phyloP scores from a whole-genome alignment of 2,888 invertebrate species.

The Galeruca laticollis region DNA sequence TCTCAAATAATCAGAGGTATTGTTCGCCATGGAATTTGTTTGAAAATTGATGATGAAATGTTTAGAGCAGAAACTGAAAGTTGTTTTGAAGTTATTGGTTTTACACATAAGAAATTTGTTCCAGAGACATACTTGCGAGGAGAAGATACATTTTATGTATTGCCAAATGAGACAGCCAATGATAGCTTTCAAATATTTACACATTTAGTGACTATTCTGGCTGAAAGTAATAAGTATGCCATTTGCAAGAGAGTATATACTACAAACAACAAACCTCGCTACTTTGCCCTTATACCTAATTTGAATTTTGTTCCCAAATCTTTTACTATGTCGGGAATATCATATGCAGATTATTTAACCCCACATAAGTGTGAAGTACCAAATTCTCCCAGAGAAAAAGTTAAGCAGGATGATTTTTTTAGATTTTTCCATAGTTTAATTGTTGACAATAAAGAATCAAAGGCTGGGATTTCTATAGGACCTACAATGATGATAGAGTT shows the following conservation, averaged over 20 bases:
- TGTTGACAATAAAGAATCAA: constrained; percentile 36
- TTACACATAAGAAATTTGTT: constrained; percentile 45
- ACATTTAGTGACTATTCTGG: constrained; percentile 42
- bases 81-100: constrained; percentile 47
- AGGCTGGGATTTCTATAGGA: constrained; percentile 42
- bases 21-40: constrained; percentile 46
- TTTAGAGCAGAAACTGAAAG: constrained; percentile 47
- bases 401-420: constrained; percentile 37
- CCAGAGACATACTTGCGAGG: constrained; percentile 44
- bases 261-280: constrained; percentile 45
- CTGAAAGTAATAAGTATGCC: constrained; percentile 43
- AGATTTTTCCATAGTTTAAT: constrained; percentile 47
- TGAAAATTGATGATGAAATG: constrained; percentile 46
- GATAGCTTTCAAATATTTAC: constrained; percentile 43
- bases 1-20: constrained; percentile 44
- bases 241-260: constrained; percentile 47
- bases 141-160: constrained; percentile 45
- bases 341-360: constrained; percentile 45
- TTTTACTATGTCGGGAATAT: constrained; percentile 45
- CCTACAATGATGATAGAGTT: constrained; percentile 39
- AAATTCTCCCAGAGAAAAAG: constrained; percentile 30
- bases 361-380: constrained; percentile 34
- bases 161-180: constrained; percentile 37
- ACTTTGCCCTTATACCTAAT: constrained; percentile 48
- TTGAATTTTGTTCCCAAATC: constrained; percentile 42